Conservation (phyloP, 2,888 invertebrate genomes). For the Bellardia pandia region DNA sequence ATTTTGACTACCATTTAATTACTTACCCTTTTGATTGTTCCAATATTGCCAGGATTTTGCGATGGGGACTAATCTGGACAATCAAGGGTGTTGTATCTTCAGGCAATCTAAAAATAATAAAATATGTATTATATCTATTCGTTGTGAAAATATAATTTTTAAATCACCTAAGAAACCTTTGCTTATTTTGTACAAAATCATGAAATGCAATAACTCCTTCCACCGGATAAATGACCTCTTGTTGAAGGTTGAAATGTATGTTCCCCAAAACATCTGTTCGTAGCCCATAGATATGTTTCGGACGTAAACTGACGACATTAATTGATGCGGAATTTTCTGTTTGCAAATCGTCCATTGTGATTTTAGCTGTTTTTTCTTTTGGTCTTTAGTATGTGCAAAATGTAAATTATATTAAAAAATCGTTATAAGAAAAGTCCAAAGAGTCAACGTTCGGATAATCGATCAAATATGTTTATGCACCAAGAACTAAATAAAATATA, state of each 20-base stretch:
- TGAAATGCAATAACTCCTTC: slow-evolving; percentile 91
- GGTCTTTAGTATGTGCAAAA: neutral
- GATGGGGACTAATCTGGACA: slow-evolving; percentile 81
- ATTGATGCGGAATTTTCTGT: slow-evolving; percentile 11
- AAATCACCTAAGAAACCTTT: slow-evolving; percentile 87
- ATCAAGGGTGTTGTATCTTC: slow-evolving; percentile 80
- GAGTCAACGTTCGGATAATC: neutral
- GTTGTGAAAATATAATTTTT: neutral
- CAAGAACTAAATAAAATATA: neutral
- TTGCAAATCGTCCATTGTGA: slow-evolving; percentile 45
- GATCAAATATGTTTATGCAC: slow-evolving; percentile 32
- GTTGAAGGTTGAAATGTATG: slow-evolving; percentile 89
- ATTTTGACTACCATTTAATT: neutral
- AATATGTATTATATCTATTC: too few species aligned
- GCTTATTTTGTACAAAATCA: slow-evolving; percentile 89
- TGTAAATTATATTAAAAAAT: neutral
- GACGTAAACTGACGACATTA: slow-evolving; percentile 80
- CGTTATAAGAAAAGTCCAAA: neutral
- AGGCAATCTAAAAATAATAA: slow-evolving; percentile 77
- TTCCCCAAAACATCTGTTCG: slow-evolving; percentile 86
- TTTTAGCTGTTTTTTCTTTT: neutral
- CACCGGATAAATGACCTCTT: slow-evolving; percentile 92
- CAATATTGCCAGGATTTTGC: slow-evolving; percentile 81
- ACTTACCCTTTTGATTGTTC: slow-evolving; percentile 79
- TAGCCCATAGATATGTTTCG: slow-evolving; percentile 83